Conservation (phyloP, 2,888 invertebrate genomes). For the Caradrina clavipalpis region DNA sequence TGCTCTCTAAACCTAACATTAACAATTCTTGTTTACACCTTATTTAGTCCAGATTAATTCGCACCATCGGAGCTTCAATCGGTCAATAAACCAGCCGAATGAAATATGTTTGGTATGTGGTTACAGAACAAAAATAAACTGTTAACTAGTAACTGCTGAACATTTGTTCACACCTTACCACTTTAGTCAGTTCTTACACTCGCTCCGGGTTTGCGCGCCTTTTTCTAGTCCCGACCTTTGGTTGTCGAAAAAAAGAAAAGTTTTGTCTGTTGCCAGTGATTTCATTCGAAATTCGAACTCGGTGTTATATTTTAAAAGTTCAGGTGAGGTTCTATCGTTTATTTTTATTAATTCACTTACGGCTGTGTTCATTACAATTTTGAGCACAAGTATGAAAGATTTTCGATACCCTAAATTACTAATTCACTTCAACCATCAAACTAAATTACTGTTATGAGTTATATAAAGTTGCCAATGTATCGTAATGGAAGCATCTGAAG, state of each 20-base stretch:
- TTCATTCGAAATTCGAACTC: conserved; percentile 41
- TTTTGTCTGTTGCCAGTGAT: conserved; percentile 32
- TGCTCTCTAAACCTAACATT: conserved; percentile 28
- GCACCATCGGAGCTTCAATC: conserved; percentile 50
- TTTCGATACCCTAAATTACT: conserved; percentile 30
- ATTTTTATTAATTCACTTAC: conserved; percentile 1
- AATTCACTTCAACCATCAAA: conserved; percentile 52
- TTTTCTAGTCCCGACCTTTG: conserved; percentile 62
- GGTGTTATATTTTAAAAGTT: conserved; percentile 18
- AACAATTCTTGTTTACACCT: conserved; percentile 51
- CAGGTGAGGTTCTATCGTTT: conserved; percentile 50
- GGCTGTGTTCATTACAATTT: conserved; percentile 1
- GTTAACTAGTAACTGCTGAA: conserved; percentile 71
- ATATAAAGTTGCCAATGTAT: conserved; percentile 58
- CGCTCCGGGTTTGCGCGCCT: conserved; percentile 78
- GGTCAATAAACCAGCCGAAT: conserved; percentile 63
- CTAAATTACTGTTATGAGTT: conserved; percentile 59
- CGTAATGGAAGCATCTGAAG: conserved; percentile 71
- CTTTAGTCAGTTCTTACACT: conserved; percentile 79
- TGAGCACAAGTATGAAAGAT: neutral
- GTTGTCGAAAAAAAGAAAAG: conserved; percentile 41
- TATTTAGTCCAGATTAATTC: conserved; percentile 55
- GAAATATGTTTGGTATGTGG: conserved; percentile 76
- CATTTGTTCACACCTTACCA: conserved; percentile 83
- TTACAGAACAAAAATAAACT: conserved; percentile 85